Evolutionary conservation across 2,888 invertebrate genomes (phyloP), one percentile per base, ranked within the genome.

Genomic region (Bugulina stolonifera): DNA sequence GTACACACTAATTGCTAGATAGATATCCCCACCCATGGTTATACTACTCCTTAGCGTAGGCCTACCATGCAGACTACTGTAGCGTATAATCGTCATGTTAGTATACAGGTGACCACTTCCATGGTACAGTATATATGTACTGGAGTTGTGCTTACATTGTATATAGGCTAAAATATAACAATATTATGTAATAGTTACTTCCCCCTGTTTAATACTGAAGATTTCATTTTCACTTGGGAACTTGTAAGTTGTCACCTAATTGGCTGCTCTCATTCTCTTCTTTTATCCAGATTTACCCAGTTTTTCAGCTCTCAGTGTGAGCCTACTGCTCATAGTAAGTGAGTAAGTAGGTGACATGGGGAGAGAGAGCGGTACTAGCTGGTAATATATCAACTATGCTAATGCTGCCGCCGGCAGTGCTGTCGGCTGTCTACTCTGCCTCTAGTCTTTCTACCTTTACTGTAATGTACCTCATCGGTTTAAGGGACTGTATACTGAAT

Each of bases 241-340:
- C n/a, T n/a, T n/a, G 25, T 64, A 32, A 32, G 10, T 14, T n/a
- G 5, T 5, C 10, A 18, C 23, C 14, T 57, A 23, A 57, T 57
- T 64, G 27, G 32, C 64, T 64, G 29, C n/a, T 27, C 34, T 32
- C 3, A 32, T 64, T 14, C 27, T 64, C 64, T 64, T 64, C 64
- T 64, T 64, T 64, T 64, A 64, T 64, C 34, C 64, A 64, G 64
- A 64, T 64, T 64, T 64, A 27, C 32, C 64, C 64, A 64, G 64
- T 64, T 64, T 64, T 64, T 64, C 64, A 64, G 64, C 64, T 64
- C 14, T 64, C 64, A 27, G 64, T 64, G 22, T 32, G 10, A 64
- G 2, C 5, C 64, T 64, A 43, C 10, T 43, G 43, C 18, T 43
- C 10, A 18, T 43, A 43, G 43, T 10, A 43, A 43, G 43, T n/a